Base-by-base conservation (phyloP, 2,797 vertebrate genomes). In the Parotocinclus haroldoi region DNA sequence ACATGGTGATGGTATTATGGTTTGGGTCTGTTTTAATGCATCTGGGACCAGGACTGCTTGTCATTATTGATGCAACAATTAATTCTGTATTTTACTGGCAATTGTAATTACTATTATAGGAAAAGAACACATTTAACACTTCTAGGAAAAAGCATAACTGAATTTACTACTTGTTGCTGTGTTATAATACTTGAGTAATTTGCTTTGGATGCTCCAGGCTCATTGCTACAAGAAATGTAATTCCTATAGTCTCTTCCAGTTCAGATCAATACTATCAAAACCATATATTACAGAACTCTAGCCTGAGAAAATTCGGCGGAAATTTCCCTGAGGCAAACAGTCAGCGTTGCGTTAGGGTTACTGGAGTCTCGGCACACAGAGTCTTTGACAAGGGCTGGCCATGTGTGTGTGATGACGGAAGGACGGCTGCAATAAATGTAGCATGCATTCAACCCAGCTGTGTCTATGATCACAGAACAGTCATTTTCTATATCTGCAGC, bases 371-470 rank as follows among this genome's bases (percentile, higher is more conserved):
- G 45, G 13, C 45, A 40, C 38, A 53, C 63, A 56, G 49, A 54
- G 61, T 58, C 76, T 70, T 62, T 70, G 69, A 78, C 63, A 61
- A 52, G 53, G 51, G 9, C 57, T 19, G 63, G 46, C 61, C 38
- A 12, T 45, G 53, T 53, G 58, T n/a, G n/a, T 40, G 67, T 42
- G 56, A 50, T 71, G 69, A 66, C 48, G 55, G 44, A 71, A 42
- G 45, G 52, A 49, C 68, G 68, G 63, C 37, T 58, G 13, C 4
- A 45, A 45, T 53, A 65, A 53, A 65, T 59, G 38, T 27, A 51
- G 58, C n/a, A 10, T 12, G 12, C 48, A 17, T 36, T 45, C 40
- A 50, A 14, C 45, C 50, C 40, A 67, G 67, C 57, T 57, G 60
- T 50, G 18, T 60, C 56, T 17, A 12, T 40, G 7, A 10, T 39